These are phyloP conservation scores for Ceratina japonica DNA, from an alignment of 1,140 invertebrate species.

Conservation along the genomic window DNA sequence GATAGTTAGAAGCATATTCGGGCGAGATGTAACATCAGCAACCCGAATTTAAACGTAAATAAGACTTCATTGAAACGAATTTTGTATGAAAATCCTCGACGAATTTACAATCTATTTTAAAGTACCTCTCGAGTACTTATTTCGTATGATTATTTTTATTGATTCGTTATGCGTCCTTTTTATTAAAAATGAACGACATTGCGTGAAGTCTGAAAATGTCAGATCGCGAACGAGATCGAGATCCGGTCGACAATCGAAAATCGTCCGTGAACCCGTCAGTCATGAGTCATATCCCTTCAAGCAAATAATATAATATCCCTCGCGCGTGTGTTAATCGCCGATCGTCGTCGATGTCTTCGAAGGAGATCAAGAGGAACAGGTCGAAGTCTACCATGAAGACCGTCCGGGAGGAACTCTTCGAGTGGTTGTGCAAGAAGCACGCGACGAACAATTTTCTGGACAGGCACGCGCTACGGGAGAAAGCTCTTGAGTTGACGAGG, in stretches of 20 bases:
- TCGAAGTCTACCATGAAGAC: background rate
- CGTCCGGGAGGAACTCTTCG: slow-evolving; percentile 62
- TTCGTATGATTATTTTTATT: no score
- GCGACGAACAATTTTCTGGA: slow-evolving; percentile 64
- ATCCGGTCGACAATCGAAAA: slow-evolving; percentile 25
- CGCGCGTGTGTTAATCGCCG: background rate
- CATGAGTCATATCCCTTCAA: background rate
- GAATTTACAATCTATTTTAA: no score
- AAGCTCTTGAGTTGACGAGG: slow-evolving; percentile 62
- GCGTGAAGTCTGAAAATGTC: background rate
- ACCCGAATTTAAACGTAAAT: no score
- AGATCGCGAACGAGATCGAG: background rate
- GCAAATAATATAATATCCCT: background rate
- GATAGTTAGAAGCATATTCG: no score
- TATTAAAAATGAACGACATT: no score
- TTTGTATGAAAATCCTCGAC: no score
- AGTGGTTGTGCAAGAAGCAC: slow-evolving; percentile 67
- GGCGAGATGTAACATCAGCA: no score
- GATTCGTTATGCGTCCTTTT: no score
- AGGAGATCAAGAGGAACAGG: background rate
- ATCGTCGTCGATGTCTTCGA: background rate
- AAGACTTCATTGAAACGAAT: no score
- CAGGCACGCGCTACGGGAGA: slow-evolving; percentile 55
- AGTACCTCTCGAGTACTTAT: no score
- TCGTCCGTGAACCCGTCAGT: background rate